Percentiles rank a stretch among this genome's conserved stretches.
phyloP scores from a whole-genome alignment of 2,888 invertebrate species.

The Eledona agricola region DNA sequence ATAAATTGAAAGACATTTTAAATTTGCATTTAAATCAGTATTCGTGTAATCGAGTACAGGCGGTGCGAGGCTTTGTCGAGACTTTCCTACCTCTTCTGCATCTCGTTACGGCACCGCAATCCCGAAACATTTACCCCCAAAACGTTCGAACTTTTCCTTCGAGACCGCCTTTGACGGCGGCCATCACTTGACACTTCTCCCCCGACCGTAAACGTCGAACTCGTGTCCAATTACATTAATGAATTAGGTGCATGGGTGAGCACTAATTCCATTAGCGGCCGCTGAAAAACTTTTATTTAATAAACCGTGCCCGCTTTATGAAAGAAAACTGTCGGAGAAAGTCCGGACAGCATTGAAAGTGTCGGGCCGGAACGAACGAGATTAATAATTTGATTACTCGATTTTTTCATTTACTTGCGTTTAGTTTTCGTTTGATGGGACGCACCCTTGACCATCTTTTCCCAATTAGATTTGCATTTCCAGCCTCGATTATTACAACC shows the following conservation, averaged over 20 bases:
- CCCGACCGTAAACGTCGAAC: conserved; percentile 9
- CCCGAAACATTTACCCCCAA: conserved; percentile 20
- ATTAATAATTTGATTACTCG: conserved; percentile 34
- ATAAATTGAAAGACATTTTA: conserved; percentile 63
- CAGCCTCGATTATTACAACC: too few species aligned
- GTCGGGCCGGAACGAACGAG: conserved; percentile 32
- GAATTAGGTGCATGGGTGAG: conserved; percentile 34
- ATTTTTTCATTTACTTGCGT: conserved; percentile 24
- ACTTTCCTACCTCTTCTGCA: conserved; percentile 32
- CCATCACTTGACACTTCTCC: conserved; percentile 15
- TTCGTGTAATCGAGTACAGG: conserved; percentile 58
- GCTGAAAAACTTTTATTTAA: conserved; percentile 30
- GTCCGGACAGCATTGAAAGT: conserved; percentile 28
- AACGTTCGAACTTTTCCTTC: conserved; percentile 23
- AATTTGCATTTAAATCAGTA: conserved; percentile 63
- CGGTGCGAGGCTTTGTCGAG: conserved; percentile 44
- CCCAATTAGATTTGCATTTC: too few species aligned
- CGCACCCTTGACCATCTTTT: too few species aligned
- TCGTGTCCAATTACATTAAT: conserved; percentile 31
- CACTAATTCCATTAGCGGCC: conserved; percentile 31
- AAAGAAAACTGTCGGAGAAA: conserved; percentile 34
- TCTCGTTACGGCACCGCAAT: conserved; percentile 36
- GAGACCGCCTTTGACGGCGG: conserved; percentile 12
- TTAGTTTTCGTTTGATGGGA: too few species aligned
- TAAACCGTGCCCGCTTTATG: conserved; percentile 24